Evolutionary conservation across 2,797 vertebrate species (phyloP), one percentile per base, ranked within the genome.

Genomic region (Sitta carolinensis): DNA sequence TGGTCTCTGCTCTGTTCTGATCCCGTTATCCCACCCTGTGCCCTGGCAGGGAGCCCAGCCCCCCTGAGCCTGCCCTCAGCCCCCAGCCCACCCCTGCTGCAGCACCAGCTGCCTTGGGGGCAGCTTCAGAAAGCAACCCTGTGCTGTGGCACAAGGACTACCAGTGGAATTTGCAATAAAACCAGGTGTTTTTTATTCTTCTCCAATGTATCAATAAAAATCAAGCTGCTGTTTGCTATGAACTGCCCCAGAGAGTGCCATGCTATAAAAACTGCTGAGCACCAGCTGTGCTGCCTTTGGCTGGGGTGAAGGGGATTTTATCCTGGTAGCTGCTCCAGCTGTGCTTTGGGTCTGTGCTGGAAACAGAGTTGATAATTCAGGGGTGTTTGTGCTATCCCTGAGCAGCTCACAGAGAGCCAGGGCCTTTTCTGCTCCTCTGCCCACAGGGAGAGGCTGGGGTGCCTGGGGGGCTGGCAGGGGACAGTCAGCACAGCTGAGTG

Each of bases 331-430:
- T 25, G 36, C 18, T 3, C 3, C 40, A 23, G 38, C 21, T 59
- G 62, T 19, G 54, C 29, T 59, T 6, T 32, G 83, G 23, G 1
- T 29, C 7, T 52, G 23, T 38, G 54, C 54, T 66, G 62, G 32
- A 2, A 22, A n/a, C n/a, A 7, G 29, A 9, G 72, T 3, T 23
- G 40, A 1, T 30, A 14, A 10, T 1, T 7, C 42, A 15, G 40
- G n/a, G 48, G 4, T 26, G 55, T 5, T 38, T 36, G 4, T 3
- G 6, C 11, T 16, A 1, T 22, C 52, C 7, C 81, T 17, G 51
- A 36, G 43, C 51, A 84, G 43, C 1, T 4, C 32, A 20, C 2
- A 17, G 2, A 52, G 23, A 61, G 40, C 42, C 48, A 47, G 54
- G 23, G 50, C 23, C 15, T 36, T 6, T 19, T 5, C 9, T 59